phyloP scores from a whole-genome alignment of 2,113 vertebrate species.

The Pollimyrus isidori region DNA sequence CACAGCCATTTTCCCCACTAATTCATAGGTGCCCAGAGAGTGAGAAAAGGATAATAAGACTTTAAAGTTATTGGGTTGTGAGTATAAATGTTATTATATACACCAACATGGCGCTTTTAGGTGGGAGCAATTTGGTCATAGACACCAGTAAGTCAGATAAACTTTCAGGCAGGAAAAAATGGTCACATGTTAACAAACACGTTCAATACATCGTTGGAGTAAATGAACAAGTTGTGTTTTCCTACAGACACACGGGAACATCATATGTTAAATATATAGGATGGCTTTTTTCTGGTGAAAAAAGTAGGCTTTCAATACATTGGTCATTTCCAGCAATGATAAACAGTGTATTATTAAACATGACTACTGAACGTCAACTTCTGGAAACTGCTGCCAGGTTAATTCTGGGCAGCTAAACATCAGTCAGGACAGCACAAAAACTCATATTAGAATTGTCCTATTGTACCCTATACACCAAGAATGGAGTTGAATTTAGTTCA shows the following conservation, averaged over 20 bases:
- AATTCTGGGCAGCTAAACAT: background rate
- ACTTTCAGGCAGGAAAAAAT: background rate
- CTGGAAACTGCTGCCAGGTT: background rate
- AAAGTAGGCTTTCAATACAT: background rate
- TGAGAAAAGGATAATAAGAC: background rate
- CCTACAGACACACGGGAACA: background rate
- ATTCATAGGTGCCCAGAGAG: background rate
- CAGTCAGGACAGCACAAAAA: background rate
- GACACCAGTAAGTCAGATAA: slow-evolving; percentile 9
- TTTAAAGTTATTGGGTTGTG: background rate
- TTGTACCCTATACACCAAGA: background rate
- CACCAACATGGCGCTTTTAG: background rate
- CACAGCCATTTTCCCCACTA: background rate
- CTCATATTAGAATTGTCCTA: background rate
- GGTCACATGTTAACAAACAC: background rate
- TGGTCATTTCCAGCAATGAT: background rate
- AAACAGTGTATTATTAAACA: background rate
- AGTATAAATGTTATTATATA: slow-evolving; percentile 1
- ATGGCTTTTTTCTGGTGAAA: background rate
- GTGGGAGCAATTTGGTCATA: background rate
- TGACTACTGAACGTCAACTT: background rate
- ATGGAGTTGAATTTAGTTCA: background rate
- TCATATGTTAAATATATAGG: background rate
- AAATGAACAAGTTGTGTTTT: background rate
- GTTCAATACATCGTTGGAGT: background rate